These are phyloP conservation scores for Paraplagusia blochii DNA, from an alignment of 2,113 vertebrate species.

Conservation along the genomic window DNA sequence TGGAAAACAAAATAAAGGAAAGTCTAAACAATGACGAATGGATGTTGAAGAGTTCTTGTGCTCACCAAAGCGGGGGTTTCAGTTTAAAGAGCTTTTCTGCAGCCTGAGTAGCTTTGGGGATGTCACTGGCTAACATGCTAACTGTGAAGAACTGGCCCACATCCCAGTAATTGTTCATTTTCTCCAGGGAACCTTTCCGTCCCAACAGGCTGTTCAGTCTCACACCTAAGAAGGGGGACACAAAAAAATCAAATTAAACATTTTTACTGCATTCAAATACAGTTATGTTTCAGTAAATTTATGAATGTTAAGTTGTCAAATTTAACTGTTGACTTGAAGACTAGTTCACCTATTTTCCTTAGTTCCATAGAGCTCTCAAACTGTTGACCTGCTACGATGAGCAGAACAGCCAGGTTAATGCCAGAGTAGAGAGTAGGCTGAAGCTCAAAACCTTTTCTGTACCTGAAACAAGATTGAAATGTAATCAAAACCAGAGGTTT, in stretches of 20 bases:
- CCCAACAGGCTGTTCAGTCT: conserved; percentile 89
- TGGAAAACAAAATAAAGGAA: neutral
- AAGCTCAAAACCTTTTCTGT: conserved; percentile 92
- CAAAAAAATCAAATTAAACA: neutral
- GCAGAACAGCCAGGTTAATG: conserved; percentile 89
- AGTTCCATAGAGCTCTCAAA: conserved; percentile 95
- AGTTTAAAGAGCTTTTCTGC: conserved; percentile 94
- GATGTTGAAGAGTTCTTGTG: neutral
- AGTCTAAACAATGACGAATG: neutral
- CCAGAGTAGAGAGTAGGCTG: conserved; percentile 95
- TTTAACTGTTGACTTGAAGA: neutral
- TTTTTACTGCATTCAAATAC: neutral
- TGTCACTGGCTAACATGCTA: conserved; percentile 88
- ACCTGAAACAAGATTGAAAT: too few relatives aligned
- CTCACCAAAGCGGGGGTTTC: conserved; percentile 91
- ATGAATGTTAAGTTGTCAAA: too few relatives aligned
- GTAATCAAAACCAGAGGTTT: too few relatives aligned
- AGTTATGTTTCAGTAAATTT: neutral
- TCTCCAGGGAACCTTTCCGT: conserved; percentile 92
- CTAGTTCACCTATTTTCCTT: conserved; percentile 87
- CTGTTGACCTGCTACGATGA: conserved; percentile 88
- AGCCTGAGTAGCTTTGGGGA: conserved; percentile 89
- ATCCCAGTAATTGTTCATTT: conserved; percentile 97
- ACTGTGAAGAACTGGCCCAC: conserved; percentile 92
- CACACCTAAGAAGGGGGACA: conserved; percentile 76